Percentiles rank a stretch among this genome's conserved stretches.
These are phyloP conservation scores for Conomelus anceps DNA, from an alignment of 2,888 invertebrate genomes.

Conservation along the genomic window DNA sequence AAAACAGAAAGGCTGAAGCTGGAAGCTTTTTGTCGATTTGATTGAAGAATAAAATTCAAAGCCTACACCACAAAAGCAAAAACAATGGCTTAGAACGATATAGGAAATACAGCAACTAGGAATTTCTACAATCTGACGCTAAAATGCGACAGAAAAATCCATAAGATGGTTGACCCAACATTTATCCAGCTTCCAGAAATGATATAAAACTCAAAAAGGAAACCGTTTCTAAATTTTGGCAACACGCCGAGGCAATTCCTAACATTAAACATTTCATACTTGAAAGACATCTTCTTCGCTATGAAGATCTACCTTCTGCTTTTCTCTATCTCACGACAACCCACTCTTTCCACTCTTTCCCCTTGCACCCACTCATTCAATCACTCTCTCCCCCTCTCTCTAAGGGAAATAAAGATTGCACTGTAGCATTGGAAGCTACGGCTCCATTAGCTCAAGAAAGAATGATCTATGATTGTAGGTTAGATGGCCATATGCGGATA, in stretches of 20 bases:
- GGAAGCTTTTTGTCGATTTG: not conserved
- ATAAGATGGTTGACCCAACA: not conserved
- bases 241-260: not conserved
- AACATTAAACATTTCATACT: not conserved
- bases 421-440: not conserved
- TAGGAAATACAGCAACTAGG: not conserved
- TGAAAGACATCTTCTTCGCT: not conserved
- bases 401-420: not conserved
- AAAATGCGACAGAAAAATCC: not conserved
- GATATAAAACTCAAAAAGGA: not conserved
- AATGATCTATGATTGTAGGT: not conserved
- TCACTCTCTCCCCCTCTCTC: too few species aligned
- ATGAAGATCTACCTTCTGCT: not conserved
- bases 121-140: not conserved
- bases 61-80: not conserved
- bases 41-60: not conserved
- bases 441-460: not conserved
- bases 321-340: too few species aligned
- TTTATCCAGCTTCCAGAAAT: not conserved
- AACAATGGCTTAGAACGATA: not conserved
- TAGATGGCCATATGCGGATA: not conserved
- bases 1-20: not conserved
- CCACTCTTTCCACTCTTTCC: too few species aligned
- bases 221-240: not conserved
- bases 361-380: too few species aligned